These are phyloP conservation scores for Eulithis testata DNA, from an alignment of 2,888 invertebrate species.

Conservation along the genomic window DNA sequence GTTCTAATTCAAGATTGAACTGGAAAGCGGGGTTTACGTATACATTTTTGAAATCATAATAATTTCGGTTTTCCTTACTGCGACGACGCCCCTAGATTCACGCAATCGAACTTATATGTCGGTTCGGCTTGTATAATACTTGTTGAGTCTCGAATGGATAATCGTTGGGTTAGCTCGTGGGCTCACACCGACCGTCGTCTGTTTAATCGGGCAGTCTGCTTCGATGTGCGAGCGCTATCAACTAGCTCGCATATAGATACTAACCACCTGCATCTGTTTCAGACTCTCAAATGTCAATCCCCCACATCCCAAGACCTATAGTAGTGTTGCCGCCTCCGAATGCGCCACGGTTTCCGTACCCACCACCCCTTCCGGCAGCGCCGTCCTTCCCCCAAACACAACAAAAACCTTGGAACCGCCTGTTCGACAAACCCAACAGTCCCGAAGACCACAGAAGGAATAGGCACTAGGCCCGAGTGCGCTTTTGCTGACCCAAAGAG, in stretches of 20 bases:
- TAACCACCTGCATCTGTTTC: conserved; percentile 19
- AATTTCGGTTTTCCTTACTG: too few relatives aligned
- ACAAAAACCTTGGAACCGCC: conserved; percentile 32
- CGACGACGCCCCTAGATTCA: background rate
- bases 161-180: conserved; percentile 13
- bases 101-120: background rate
- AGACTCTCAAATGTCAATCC: conserved; percentile 26
- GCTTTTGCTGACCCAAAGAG: conserved; percentile 10
- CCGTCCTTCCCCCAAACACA: conserved; percentile 22
- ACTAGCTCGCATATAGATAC: background rate
- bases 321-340: conserved; percentile 36
- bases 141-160: background rate
- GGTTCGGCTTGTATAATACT: background rate
- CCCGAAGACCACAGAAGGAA: background rate
- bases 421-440: conserved; percentile 27
- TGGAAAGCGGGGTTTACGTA: too few relatives aligned
- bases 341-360: conserved; percentile 25
- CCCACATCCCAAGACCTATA: conserved; percentile 26
- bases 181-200: conserved; percentile 4
- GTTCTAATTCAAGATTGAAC: too few relatives aligned
- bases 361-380: conserved; percentile 27
- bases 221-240: conserved; percentile 6
- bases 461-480: conserved; percentile 7
- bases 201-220: background rate
- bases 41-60: too few relatives aligned